Base-by-base conservation (phyloP, 2,797 vertebrate genomes). In the Antennarius maculatus region DNA sequence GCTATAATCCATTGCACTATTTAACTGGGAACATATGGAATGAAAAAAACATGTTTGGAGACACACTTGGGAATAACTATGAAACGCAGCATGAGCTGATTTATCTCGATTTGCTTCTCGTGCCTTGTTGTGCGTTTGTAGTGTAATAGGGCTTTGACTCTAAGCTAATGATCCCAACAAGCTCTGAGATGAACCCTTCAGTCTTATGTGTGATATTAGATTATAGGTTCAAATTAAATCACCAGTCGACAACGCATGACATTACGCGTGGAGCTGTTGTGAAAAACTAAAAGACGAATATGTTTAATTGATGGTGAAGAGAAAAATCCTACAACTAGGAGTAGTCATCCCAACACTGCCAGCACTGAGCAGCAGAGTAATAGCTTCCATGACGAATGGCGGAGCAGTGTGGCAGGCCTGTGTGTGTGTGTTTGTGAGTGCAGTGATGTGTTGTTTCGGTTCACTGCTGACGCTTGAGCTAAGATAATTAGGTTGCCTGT, bases 1-100 rank as follows among this genome's bases (percentile, higher is more conserved):
- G 62, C 72, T 68, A 54, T 53, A 80, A 86, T 63, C 76, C 77
- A 71, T 71, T 81, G 76, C 81, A 76, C 77, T 54, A 64, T 89
- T 86, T 89, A 92, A 92, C 80, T 85, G 77, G 83, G 80, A 89
- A 73, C 90, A 87, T 91, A 89, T 91, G 89, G 84, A 86, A 84
- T 46, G 64, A 84, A 75, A 74, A 88, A 75, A 88, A 88, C 86
- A 89, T 71, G 81, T 83, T 81, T 75, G 69, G 31, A 76, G 76
- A 72, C 76, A 77, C 67, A 79, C 76, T 76, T 71, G 75, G 70
- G 66, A 83, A 61, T 37, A 68, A 68, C 49, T 61, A 54, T 60
- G 57, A 74, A 82, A 77, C 67, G 47, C 23, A 51, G 55, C 71
- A 45, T 13, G 47, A 74, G 59, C 46, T 41, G 74, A 76, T 81